A percentile compares a stretch with the other conserved stretches of the same genome.
Evolutionary conservation across 2,888 invertebrate species (phyloP).

Genomic region (Ophion ventricosus): DNA sequence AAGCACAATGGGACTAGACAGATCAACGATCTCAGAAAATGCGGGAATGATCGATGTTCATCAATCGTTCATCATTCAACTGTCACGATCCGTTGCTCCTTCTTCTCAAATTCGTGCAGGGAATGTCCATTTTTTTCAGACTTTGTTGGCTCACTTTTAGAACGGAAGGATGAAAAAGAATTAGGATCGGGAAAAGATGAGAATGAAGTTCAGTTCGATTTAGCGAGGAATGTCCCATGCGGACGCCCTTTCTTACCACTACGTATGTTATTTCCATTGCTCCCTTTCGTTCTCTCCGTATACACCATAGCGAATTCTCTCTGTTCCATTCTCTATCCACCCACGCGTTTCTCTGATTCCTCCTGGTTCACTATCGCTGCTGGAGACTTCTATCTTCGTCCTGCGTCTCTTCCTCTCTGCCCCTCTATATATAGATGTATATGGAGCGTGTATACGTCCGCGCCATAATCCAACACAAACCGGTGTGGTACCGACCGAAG

Average conservation of each 20-base stretch:
- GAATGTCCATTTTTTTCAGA: not conserved
- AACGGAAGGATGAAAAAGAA: not conserved
- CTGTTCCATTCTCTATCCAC: conserved; percentile 55
- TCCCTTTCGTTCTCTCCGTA: conserved; percentile 53
- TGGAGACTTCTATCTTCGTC: conserved; percentile 47
- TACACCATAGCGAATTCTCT: conserved; percentile 63
- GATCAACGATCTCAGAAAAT: not conserved
- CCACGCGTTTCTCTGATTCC: conserved; percentile 53
- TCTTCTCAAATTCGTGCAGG: not conserved
- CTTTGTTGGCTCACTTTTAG: not conserved
- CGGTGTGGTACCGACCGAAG: conserved; percentile 55
- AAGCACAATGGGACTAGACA: not conserved
- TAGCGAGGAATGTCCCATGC: conserved; percentile 28
- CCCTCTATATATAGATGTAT: not conserved
- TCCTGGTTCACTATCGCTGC: conserved; percentile 38
- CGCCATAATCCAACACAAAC: conserved; percentile 57
- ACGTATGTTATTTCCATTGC: conserved; percentile 54
- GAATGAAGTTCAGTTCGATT: conserved; percentile 10
- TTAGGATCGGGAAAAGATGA: not conserved
- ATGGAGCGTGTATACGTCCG: conserved; percentile 1
- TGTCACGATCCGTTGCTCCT: not conserved
- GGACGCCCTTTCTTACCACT: conserved; percentile 36
- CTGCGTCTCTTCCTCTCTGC: not conserved
- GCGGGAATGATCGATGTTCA: not conserved
- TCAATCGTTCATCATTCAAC: not conserved